Conservation (phyloP, 2,888 invertebrate species). For the Salpingus planirostris region DNA sequence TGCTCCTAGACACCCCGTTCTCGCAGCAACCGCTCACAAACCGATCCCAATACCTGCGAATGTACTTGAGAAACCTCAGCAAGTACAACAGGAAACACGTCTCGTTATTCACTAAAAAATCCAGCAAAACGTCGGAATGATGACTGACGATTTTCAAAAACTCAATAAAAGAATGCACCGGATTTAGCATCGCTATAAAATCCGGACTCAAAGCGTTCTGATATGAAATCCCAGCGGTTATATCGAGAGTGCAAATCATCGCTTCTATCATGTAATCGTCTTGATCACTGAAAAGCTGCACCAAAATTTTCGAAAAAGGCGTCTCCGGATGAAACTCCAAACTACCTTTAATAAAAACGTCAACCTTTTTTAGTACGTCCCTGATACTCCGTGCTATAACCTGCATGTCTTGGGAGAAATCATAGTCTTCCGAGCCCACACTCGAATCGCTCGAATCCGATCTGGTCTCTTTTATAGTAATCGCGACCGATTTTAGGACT, state of each 20-base stretch:
- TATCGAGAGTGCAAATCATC: slow-evolving; percentile 85
- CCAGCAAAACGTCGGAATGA: slow-evolving; percentile 71
- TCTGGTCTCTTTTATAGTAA: slow-evolving; percentile 81
- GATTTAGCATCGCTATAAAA: slow-evolving; percentile 73
- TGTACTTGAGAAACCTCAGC: slow-evolving; percentile 74
- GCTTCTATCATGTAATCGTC: slow-evolving; percentile 87
- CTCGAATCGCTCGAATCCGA: slow-evolving; percentile 78
- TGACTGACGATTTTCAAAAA: slow-evolving; percentile 76
- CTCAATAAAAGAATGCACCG: slow-evolving; percentile 77
- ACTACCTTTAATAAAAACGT: slow-evolving; percentile 70
- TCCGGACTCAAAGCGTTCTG: slow-evolving; percentile 73
- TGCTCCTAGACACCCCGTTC: slow-evolving; percentile 36
- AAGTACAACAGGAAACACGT: slow-evolving; percentile 83
- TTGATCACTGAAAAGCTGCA: slow-evolving; percentile 82
- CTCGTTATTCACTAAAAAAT: slow-evolving; percentile 82
- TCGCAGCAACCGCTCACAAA: slow-evolving; percentile 69
- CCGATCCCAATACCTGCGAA: slow-evolving; percentile 73
- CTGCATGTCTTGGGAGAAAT: slow-evolving; percentile 82
- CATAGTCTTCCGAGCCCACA: slow-evolving; percentile 74
- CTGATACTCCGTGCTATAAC: slow-evolving; percentile 78
- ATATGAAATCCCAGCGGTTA: slow-evolving; percentile 76
- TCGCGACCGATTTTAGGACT: slow-evolving; percentile 80
- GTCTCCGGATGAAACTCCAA: slow-evolving; percentile 83
- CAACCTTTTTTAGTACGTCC: slow-evolving; percentile 73
- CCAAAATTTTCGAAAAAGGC: slow-evolving; percentile 78